A percentile compares a stretch with the other conserved stretches of the same genome.
These are phyloP conservation scores for Pteruthius melanotis DNA, from an alignment of 2,113 vertebrate genomes.

Conservation along the genomic window DNA sequence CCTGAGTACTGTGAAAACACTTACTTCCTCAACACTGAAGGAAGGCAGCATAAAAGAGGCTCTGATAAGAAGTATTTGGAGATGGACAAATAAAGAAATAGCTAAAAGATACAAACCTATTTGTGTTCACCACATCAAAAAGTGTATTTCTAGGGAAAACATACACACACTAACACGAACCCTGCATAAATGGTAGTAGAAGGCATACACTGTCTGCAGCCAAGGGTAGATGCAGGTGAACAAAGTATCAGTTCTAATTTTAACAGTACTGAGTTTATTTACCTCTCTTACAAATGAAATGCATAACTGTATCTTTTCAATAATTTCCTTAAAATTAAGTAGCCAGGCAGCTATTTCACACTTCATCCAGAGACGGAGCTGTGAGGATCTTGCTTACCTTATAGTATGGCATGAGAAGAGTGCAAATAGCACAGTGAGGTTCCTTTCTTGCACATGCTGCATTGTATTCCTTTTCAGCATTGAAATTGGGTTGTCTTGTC, in stretches of 20 bases:
- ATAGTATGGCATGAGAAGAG: slow-evolving; percentile 92
- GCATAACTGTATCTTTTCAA: background rate
- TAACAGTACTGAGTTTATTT: background rate
- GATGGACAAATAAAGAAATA: background rate
- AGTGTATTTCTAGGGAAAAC: background rate
- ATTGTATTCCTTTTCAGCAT: slow-evolving; percentile 90
- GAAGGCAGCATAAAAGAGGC: background rate
- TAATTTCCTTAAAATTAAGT: background rate
- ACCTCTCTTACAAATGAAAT: background rate
- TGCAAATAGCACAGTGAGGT: slow-evolving; percentile 91
- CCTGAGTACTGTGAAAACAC: background rate
- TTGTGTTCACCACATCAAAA: background rate
- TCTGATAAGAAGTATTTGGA: background rate
- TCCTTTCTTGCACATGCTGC: slow-evolving; percentile 76
- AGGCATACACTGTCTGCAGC: background rate
- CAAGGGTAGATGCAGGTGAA: background rate
- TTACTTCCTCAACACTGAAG: background rate
- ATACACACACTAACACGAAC: accelerated
- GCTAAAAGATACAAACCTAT: background rate
- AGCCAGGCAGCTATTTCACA: background rate
- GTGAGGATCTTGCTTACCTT: slow-evolving; percentile 76
- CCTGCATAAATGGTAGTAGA: background rate
- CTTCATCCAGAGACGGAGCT: background rate
- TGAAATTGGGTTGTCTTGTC: slow-evolving; percentile 79
- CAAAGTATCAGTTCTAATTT: background rate